Base-by-base conservation (phyloP, 2,113 vertebrate species). In the Melanerpes formicivorus region DNA sequence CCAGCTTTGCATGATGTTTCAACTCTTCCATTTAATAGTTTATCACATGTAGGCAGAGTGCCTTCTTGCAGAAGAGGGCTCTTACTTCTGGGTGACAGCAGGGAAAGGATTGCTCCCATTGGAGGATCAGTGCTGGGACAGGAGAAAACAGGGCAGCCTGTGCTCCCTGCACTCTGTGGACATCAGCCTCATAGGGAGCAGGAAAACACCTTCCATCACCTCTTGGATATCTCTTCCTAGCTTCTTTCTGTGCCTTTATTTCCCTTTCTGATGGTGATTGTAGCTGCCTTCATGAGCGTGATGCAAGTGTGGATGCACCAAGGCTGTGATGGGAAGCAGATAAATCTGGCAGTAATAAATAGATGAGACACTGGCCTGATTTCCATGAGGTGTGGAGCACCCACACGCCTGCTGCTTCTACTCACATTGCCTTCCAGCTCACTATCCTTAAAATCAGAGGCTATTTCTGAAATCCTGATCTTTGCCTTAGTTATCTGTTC, bases 341-440 rank as follows among this genome's bases (percentile, higher is more conserved):
- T 52, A 37, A 93, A 87, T 80, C 29, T 87, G 80, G 52, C 71
- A 87, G 74, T n/a, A 66, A 66, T 8, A 34, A 87, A 25, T 18
- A 72, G 83, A 78, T 87, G 88, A 92, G 86, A 12, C 71, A 16
- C 44, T 88, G 78, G 66, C 63, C 86, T 88, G 54, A 12, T 88
- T 94, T 84, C 90, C 63, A 27, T 27, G 30, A 80, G 59, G 23
- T 80, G 73, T 70, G 86, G 26, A 93, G 75, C 91, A 92, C 81
- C 90, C 84, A 64, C 90, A 85, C 22, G 14, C 48, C 93, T 92
- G 89, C 93, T 96, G 87, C 88, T 84, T 66, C 42, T 25, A 52
- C 50, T 90, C 59, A 5, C 3, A 10, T 40, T 82, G 90, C 78
- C n/a, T 23, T 60, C 11, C 5, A 18, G 55, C 16, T 65, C 32